phyloP scores from a whole-genome alignment of 2,888 invertebrate species.

The Cotesia congregata region DNA sequence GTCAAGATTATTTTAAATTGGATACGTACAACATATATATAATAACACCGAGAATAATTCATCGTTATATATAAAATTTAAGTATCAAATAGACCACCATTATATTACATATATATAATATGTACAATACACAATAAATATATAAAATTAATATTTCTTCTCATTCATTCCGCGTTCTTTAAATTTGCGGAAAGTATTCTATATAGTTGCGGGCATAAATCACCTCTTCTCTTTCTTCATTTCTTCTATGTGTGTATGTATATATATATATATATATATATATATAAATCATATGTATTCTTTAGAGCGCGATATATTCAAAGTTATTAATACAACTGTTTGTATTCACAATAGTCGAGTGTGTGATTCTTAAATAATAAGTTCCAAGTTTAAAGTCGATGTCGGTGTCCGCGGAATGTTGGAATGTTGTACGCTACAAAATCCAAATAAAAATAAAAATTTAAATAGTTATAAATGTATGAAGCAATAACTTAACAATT shows the following conservation, averaged over 20 bases:
- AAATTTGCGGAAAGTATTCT: no score
- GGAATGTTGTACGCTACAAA: no score
- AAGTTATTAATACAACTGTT: background rate
- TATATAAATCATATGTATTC: background rate
- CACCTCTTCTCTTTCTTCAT: background rate
- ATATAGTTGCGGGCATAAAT: no score
- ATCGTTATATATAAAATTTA: background rate
- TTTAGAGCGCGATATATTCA: background rate
- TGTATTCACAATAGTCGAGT: background rate
- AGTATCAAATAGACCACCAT: background rate
- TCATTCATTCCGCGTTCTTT: no score
- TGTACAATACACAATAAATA: no score
- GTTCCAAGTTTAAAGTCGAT: no score
- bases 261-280: background rate
- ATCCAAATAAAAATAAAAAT: no score
- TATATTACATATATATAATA: background rate
- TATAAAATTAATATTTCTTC: no score
- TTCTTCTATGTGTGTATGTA: background rate
- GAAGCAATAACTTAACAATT: no score
- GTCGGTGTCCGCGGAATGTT: no score
- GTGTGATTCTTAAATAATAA: background rate
- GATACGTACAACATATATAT: background rate
- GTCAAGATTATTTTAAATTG: constrained; percentile 1
- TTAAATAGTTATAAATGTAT: no score
- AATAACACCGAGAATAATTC: background rate